phyloP scores from a whole-genome alignment of 2,888 invertebrate species.

The Lithophane semibrunnea region DNA sequence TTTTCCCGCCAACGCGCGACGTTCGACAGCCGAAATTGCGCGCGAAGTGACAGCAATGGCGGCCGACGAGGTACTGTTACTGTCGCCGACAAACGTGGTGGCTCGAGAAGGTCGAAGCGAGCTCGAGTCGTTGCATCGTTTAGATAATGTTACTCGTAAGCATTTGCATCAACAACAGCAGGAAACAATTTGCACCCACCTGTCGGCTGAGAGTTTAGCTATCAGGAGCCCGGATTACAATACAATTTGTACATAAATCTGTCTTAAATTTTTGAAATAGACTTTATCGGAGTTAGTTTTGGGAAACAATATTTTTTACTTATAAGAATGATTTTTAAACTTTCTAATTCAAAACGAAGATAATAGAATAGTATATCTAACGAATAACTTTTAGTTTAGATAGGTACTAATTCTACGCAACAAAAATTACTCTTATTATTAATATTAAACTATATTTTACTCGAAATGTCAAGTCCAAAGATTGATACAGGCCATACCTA shows the following conservation, averaged over 20 bases:
- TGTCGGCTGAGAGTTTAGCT: constrained; percentile 18
- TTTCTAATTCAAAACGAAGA: background rate
- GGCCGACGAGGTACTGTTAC: constrained; percentile 72
- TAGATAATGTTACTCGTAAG: constrained; percentile 45
- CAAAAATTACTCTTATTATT: too few relatives aligned
- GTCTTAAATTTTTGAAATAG: background rate
- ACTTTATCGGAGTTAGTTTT: background rate
- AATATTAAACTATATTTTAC: too few relatives aligned
- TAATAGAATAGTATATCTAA: background rate
- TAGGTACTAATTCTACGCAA: too few relatives aligned
- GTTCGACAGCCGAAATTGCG: constrained; percentile 67
- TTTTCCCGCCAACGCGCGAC: constrained; percentile 63
- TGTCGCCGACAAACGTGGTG: constrained; percentile 61
- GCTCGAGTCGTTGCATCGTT: constrained; percentile 60
- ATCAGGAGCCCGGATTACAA: background rate
- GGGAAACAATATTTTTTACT: background rate
- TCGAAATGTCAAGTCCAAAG: too few relatives aligned
- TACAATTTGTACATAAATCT: background rate
- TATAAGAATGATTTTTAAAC: background rate
- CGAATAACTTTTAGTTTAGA: background rate
- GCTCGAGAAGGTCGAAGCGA: constrained; percentile 65
- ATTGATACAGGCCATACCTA: too few relatives aligned
- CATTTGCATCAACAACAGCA: constrained; percentile 61
- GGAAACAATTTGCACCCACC: constrained; percentile 65
- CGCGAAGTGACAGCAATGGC: constrained; percentile 74